Evolutionary conservation across 92 coral and sea anemone species (phyloP), one percentile per base, ranked within the genome.

Genomic region (Siderastrea siderea): DNA sequence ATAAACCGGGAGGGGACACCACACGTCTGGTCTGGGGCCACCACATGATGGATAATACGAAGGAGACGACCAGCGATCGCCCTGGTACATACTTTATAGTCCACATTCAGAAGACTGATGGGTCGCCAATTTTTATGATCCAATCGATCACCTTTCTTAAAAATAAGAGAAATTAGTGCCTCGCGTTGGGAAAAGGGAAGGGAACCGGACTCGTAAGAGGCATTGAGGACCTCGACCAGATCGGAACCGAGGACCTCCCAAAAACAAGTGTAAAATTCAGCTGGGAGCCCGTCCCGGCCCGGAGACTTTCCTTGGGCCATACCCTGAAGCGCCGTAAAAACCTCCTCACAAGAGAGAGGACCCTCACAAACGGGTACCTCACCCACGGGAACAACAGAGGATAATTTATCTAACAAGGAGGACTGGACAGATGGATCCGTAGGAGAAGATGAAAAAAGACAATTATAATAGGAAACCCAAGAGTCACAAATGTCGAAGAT

Each of bases 41-140:
- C 38, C 38, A 26, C 87, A 1, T 58, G 58, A 0, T 84, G 80
- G 0, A 93, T 77, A 0, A 93, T 91, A 0, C 0, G n/a, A 0
- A 86, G 73, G 1, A 89, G 66, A 3, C 96, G 84, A 12, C 80
- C 85, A n/a, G 92, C 51, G 0, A 93, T 4, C 1, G 90, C 86
- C 6, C 89, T 66, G 14, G 62, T 4, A 74, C 17, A 43, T 13
- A 73, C 1, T 11, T 83, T 77, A 0, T 85, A 54, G 26, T 92
- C 95, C 4, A 79, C 93, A 43, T 89, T 85, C 11, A 77, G 44
- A 6, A 75, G 57, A 1, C 80, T 15, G 0, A 87, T 80, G 7
- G 87, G 91, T 0, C 64, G 54, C 91, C 88, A 87, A 16, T 74
- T 85, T 2, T 54, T 48, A 5, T 6, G 44, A 0, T 68, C 62